phyloP scores from a whole-genome alignment of 2,888 invertebrate species.

The Hymenopus coronatus region DNA sequence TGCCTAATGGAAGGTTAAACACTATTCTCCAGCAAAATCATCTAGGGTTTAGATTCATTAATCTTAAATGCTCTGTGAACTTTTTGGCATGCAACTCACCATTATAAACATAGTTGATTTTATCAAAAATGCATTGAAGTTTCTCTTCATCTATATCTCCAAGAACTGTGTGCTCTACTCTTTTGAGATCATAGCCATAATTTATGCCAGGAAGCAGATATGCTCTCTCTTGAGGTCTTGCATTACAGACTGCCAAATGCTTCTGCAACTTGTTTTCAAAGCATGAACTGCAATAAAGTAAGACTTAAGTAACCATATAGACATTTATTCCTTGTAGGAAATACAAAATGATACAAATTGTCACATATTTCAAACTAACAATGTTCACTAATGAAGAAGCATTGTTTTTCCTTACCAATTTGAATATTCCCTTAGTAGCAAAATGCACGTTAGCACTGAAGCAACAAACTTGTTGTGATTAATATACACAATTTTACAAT shows the following conservation, averaged over 20 bases:
- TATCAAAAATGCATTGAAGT: constrained; percentile 45
- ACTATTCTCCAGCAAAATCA: too few species aligned
- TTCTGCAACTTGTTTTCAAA: constrained; percentile 64
- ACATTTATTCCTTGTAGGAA: too few species aligned
- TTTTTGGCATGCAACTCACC: constrained; percentile 43
- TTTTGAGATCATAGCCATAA: constrained; percentile 41
- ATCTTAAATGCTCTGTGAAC: too few species aligned
- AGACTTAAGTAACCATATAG: neutral
- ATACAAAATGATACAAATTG: too few species aligned
- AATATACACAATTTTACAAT: too few species aligned
- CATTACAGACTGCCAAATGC: constrained; percentile 73
- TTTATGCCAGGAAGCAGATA: constrained; percentile 57
- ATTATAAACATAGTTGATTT: constrained; percentile 49
- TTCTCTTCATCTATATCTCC: constrained; percentile 43
- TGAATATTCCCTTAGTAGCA: too few species aligned
- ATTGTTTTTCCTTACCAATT: too few species aligned
- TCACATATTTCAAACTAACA: too few species aligned
- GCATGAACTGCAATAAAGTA: constrained; percentile 46
- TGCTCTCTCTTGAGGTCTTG: constrained; percentile 52
- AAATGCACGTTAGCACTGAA: too few species aligned
- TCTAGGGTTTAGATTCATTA: neutral
- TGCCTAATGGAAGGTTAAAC: too few species aligned
- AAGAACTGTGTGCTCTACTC: constrained; percentile 40
- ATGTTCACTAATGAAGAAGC: too few species aligned
- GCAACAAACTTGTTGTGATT: too few species aligned